Conservation (phyloP, 2,888 invertebrate genomes). For the Eupithecia abbreviata region DNA sequence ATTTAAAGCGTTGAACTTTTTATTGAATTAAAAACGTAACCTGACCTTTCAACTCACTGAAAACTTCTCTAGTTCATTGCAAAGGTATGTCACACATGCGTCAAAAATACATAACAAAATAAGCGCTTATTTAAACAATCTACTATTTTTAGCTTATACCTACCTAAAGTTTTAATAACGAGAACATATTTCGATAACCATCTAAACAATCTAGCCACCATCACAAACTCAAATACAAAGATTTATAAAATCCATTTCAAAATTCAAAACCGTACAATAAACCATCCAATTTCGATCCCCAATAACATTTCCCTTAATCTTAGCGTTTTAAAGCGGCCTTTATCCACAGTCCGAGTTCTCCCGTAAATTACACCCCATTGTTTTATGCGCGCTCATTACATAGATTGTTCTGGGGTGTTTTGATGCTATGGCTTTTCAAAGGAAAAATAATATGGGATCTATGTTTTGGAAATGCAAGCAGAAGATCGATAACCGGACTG, state of each 20-base stretch:
- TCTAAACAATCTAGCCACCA: not conserved
- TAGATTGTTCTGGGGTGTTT: conserved; percentile 71
- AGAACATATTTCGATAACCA: not conserved
- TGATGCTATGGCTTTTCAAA: conserved; percentile 54
- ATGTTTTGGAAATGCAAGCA: not conserved
- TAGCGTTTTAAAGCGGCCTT: conserved; percentile 67
- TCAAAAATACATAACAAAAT: too few relatives aligned
- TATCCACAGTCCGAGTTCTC: conserved; percentile 67
- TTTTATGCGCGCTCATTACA: conserved; percentile 77
- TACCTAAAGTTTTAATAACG: not conserved
- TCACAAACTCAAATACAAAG: not conserved
- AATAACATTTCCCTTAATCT: conserved; percentile 66
- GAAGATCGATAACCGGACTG: not conserved
- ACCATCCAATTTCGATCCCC: conserved; percentile 46
- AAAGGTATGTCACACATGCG: too few relatives aligned
- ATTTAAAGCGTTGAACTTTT: too few relatives aligned
- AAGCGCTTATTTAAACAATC: too few relatives aligned
- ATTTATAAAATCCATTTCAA: not conserved
- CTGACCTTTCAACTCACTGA: too few relatives aligned
- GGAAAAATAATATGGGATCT: conserved; percentile 21
- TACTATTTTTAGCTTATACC: too few relatives aligned
- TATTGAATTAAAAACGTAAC: too few relatives aligned
- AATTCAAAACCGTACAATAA: conserved; percentile 39
- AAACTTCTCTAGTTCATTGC: too few relatives aligned
- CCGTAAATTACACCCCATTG: conserved; percentile 76